Evolutionary conservation across 2,797 vertebrate genomes (phyloP).

Genomic region (Pterois miles): DNA sequence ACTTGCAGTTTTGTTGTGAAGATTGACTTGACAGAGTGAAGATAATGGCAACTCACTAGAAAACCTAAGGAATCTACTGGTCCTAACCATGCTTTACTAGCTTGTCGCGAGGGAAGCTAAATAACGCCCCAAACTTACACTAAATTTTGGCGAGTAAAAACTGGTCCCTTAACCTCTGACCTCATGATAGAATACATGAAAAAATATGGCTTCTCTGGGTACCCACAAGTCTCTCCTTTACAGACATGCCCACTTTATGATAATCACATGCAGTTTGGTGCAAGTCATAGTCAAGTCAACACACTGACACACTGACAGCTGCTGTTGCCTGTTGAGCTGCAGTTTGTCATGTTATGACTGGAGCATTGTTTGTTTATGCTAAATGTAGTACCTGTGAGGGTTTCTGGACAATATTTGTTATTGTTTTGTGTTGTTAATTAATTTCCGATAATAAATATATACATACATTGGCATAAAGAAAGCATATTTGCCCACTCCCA

Average conservation of each 20-base stretch:
- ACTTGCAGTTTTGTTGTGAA: too few relatives aligned
- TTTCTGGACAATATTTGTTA: neutral
- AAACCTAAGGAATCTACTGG: too few relatives aligned
- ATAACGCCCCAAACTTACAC: too few relatives aligned
- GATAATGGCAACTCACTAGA: too few relatives aligned
- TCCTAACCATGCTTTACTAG: too few relatives aligned
- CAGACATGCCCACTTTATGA: neutral
- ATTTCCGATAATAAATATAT: neutral
- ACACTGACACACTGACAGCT: neutral
- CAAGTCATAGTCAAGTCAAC: neutral
- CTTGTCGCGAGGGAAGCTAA: too few relatives aligned
- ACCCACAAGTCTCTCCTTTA: neutral
- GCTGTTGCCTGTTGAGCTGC: neutral
- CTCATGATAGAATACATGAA: neutral
- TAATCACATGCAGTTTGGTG: neutral
- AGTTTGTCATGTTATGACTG: neutral
- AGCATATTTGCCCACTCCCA: neutral
- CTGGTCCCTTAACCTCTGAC: neutral
- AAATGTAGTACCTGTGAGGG: neutral
- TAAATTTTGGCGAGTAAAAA: rapidly evolving
- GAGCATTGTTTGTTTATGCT: neutral
- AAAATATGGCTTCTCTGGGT: neutral
- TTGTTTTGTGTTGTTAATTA: neutral
- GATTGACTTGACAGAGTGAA: too few relatives aligned
- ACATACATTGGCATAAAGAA: neutral